Conservation (phyloP, 2,888 invertebrate genomes). For the Candidula unifasciata region DNA sequence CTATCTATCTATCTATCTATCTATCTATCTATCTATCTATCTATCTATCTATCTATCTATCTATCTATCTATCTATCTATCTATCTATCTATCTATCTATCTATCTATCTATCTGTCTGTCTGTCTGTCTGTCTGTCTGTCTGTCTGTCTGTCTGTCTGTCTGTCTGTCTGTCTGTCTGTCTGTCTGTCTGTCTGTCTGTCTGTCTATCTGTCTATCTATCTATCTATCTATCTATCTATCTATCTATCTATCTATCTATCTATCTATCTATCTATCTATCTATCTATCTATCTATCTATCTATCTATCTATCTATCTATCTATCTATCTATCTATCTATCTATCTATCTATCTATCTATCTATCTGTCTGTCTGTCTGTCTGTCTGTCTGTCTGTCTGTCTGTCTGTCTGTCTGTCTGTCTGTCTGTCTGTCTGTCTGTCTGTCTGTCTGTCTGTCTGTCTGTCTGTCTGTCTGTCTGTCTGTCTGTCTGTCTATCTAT, state of each 20-base stretch:
- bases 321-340: conserved; percentile 1
- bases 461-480: not conserved
- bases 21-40: conserved; percentile 8
- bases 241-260: too few species aligned
- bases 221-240: not conserved
- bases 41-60: conserved; percentile 14
- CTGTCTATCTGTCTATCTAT: too few species aligned
- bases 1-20: conserved; percentile 24
- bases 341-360: too few species aligned
- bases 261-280: not conserved
- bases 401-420: not conserved
- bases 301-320: conserved; percentile 4
- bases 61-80: conserved; percentile 2
- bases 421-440: not conserved
- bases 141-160: not conserved
- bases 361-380: too few species aligned
- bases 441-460: not conserved
- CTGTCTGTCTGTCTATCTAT: too few species aligned
- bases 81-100: not conserved
- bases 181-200: not conserved
- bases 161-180: not conserved
- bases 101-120: too few species aligned
- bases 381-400: too few species aligned
- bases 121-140: not conserved
- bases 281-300: not conserved